These are phyloP conservation scores for Thymallus thymallus DNA, from an alignment of 2,113 vertebrate species.

Conservation along the genomic window DNA sequence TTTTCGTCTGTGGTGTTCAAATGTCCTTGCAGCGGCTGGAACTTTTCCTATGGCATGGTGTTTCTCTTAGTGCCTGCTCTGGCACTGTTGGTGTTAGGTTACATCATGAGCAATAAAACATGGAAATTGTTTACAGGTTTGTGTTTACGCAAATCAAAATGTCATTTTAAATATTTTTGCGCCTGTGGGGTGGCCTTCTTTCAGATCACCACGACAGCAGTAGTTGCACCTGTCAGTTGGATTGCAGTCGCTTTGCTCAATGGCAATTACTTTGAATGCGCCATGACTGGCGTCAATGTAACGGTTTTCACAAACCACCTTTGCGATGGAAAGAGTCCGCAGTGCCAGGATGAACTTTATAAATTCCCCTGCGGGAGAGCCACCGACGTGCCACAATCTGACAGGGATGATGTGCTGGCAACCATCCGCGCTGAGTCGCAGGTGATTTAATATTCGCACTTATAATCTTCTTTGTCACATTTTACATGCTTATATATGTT, in stretches of 20 bases:
- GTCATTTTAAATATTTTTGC: accelerated
- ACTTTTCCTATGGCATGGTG: constrained; percentile 65
- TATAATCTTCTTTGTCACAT: background rate
- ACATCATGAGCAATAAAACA: constrained; percentile 45
- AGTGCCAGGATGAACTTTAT: constrained; percentile 42
- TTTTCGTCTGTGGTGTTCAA: constrained; percentile 73
- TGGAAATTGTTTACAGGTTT: constrained; percentile 73
- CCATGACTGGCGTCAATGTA: constrained; percentile 48
- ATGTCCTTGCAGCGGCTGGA: constrained; percentile 78
- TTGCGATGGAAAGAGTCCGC: background rate
- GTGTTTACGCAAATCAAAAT: constrained; percentile 9
- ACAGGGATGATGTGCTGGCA: background rate
- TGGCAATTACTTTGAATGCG: constrained; percentile 72
- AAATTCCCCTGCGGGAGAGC: constrained; percentile 61
- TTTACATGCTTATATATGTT: no score
- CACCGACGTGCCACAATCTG: accelerated
- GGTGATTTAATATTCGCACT: constrained; percentile 55
- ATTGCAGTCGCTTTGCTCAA: constrained; percentile 73
- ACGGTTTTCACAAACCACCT: accelerated
- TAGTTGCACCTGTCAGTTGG: constrained; percentile 77
- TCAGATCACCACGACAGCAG: constrained; percentile 25
- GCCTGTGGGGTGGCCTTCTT: accelerated
- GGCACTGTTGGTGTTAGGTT: constrained; percentile 72
- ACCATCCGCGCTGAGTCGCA: constrained; percentile 77
- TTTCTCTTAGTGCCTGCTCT: constrained; percentile 81